These are phyloP conservation scores for Chrosomus eos DNA, from an alignment of 2,797 vertebrate species.

Conservation along the genomic window DNA sequence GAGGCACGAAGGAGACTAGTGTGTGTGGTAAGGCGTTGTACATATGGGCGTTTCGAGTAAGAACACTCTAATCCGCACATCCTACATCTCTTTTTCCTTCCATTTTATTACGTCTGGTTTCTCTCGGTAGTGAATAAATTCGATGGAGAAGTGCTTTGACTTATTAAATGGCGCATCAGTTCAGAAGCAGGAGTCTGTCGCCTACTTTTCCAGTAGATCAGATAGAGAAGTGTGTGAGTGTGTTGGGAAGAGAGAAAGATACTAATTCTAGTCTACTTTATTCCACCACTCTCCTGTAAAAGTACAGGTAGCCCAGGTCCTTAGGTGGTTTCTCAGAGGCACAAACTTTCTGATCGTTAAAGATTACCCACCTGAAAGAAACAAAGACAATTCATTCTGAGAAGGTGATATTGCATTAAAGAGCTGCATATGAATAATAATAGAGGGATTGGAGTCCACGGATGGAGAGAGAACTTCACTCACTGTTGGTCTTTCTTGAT, in stretches of 20 bases:
- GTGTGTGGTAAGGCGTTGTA: constrained; percentile 22
- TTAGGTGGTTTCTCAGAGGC: constrained; percentile 99
- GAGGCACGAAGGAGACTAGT: constrained; percentile 38
- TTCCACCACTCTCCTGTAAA: constrained; percentile 92
- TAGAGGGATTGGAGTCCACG: background rate
- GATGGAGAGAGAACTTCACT: constrained; percentile 61
- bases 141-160: constrained; percentile 53
- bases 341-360: constrained; percentile 98
- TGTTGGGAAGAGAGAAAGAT: constrained; percentile 5
- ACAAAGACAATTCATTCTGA: constrained; percentile 1
- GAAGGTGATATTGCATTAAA: background rate
- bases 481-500: constrained; percentile 99
- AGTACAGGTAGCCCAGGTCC: constrained; percentile 98
- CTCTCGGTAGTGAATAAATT: constrained; percentile 18
- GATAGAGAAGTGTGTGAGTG: constrained; percentile 57
- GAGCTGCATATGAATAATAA: background rate
- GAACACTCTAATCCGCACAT: constrained; percentile 26
- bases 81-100: background rate
- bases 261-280: constrained; percentile 73
- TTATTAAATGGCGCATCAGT: constrained; percentile 46
- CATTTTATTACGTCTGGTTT: background rate
- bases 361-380: constrained; percentile 92
- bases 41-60: constrained; percentile 17
- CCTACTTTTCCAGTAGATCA: constrained; percentile 65
- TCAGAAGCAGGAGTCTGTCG: constrained; percentile 54